phyloP scores from a whole-genome alignment of 1,140 invertebrate genomes.

The Trissolcus basalis region DNA sequence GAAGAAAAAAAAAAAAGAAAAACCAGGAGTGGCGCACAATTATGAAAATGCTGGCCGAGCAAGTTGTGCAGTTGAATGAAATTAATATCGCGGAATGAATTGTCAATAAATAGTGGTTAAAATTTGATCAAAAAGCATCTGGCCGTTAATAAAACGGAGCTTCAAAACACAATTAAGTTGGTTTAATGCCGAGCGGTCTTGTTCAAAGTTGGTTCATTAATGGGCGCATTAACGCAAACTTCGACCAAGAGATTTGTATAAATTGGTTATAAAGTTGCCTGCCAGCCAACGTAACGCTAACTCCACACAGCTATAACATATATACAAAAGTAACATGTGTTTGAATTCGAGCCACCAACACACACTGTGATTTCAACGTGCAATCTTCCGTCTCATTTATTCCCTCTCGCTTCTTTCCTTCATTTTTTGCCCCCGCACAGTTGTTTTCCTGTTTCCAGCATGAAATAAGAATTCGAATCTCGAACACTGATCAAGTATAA shows the following conservation, averaged over 20 bases:
- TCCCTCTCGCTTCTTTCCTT: too few species aligned
- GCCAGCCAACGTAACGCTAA: constrained; percentile 56
- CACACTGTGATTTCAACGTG: constrained; percentile 40
- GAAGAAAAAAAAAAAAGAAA: too few species aligned
- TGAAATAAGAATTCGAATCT: too few species aligned
- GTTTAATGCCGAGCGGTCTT: constrained; percentile 46
- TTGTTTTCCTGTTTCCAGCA: too few species aligned
- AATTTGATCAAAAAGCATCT: constrained; percentile 41
- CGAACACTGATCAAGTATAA: too few species aligned
- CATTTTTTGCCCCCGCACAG: too few species aligned
- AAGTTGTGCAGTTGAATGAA: too few species aligned
- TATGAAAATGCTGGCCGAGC: too few species aligned
- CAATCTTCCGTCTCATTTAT: not conserved
- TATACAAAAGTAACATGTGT: constrained; percentile 69
- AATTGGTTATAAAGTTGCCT: constrained; percentile 65
- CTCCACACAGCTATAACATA: too few species aligned
- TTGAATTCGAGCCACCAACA: constrained; percentile 66
- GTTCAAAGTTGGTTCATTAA: constrained; percentile 53
- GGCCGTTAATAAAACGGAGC: constrained; percentile 27
- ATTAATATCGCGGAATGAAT: too few species aligned
- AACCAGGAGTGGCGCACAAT: too few species aligned
- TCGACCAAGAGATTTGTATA: constrained; percentile 57
- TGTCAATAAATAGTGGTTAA: constrained; percentile 1
- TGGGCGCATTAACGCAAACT: constrained; percentile 55
- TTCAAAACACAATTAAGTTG: constrained; percentile 38